Conservation (phyloP, 2,113 vertebrate genomes). For the Colius striatus region DNA sequence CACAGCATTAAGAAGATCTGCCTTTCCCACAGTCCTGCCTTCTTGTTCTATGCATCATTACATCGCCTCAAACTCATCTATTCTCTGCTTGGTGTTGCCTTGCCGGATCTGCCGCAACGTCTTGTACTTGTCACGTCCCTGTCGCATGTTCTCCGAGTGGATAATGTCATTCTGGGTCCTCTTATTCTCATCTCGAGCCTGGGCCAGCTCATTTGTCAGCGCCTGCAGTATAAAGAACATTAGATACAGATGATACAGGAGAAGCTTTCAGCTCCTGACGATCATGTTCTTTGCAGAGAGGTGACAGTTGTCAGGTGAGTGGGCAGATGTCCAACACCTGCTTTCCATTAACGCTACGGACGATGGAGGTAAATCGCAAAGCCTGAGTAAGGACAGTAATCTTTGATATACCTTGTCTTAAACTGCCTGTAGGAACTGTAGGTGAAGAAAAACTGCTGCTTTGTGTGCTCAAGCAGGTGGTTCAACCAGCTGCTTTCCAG, state of each 20-base stretch:
- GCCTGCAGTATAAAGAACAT: slow-evolving; percentile 66
- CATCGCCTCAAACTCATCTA: slow-evolving; percentile 97
- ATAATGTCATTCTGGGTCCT: slow-evolving; percentile 92
- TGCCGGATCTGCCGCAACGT: slow-evolving; percentile 93
- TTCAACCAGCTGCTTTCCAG: not conserved
- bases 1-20: slow-evolving; percentile 64
- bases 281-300: not conserved
- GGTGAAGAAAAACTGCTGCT: not conserved
- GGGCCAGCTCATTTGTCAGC: slow-evolving; percentile 89
- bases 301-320: not conserved
- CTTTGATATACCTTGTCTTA: not conserved
- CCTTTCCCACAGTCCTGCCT: slow-evolving; percentile 55
- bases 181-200: slow-evolving; percentile 89
- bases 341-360: not conserved
- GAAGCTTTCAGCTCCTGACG: not conserved
- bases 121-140: slow-evolving; percentile 96
- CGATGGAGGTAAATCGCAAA: not conserved
- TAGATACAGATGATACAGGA: not conserved
- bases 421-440: not conserved
- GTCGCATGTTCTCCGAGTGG: slow-evolving; percentile 88
- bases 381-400: not conserved
- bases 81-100: slow-evolving; percentile 98
- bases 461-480: not conserved
- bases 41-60: slow-evolving; percentile 55
- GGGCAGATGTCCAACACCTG: accelerated